Evolutionary conservation across 2,113 vertebrate species (phyloP).

Genomic region (Solenodon paradoxus): DNA sequence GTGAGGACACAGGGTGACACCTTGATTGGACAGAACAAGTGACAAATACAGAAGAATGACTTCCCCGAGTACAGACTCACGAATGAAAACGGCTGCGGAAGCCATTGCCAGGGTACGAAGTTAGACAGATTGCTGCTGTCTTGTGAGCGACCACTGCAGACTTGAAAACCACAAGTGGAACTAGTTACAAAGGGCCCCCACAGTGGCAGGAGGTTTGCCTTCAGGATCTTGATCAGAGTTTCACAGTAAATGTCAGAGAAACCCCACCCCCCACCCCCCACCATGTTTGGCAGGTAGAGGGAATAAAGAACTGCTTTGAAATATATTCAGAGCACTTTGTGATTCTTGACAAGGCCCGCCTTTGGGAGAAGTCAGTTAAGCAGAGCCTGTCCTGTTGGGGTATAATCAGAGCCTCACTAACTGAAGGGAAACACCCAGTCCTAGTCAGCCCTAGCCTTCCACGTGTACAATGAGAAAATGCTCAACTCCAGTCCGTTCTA

Average conservation of each 20-base stretch:
- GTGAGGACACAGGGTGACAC: background rate
- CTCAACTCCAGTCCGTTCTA: background rate
- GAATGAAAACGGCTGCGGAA: background rate
- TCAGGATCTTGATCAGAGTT: background rate
- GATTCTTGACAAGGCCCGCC: background rate
- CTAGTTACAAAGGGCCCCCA: background rate
- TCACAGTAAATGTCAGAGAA: background rate
- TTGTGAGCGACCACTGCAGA: background rate
- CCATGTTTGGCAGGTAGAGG: background rate
- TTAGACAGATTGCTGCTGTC: background rate
- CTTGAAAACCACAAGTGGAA: background rate
- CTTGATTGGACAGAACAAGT: background rate
- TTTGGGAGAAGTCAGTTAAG: background rate
- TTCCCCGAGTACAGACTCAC: background rate
- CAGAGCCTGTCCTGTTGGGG: too few species aligned
- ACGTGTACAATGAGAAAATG: background rate
- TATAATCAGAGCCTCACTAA: background rate
- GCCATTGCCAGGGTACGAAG: background rate
- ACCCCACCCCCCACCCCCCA: background rate
- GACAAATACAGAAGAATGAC: background rate
- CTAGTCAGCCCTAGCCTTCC: background rate
- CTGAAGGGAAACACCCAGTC: background rate
- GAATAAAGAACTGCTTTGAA: background rate
- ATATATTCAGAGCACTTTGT: background rate
- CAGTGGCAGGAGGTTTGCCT: background rate